Percentiles rank a stretch among this genome's conserved stretches.
Conservation (phyloP, 2,797 vertebrate genomes). For the Enoplosus armatus region DNA sequence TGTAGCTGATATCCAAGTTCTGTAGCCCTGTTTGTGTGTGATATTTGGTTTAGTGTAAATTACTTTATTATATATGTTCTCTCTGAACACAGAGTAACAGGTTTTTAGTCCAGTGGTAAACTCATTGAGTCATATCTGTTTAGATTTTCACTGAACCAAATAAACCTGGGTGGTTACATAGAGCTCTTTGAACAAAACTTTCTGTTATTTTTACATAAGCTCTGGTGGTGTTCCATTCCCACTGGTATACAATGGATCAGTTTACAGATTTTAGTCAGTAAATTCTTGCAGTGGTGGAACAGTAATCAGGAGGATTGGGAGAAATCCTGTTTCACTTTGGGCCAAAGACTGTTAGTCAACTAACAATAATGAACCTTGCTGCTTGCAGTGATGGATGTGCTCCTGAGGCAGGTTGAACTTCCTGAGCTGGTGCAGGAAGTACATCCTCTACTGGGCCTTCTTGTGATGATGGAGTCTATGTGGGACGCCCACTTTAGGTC, state of each 20-base stretch:
- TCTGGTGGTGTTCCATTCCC: neutral
- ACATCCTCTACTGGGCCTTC: too few relatives aligned
- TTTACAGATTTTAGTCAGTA: neutral
- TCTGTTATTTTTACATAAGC: neutral
- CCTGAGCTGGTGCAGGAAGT: too few relatives aligned
- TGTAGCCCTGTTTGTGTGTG: neutral
- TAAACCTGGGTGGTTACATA: neutral
- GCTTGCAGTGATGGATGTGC: too few relatives aligned
- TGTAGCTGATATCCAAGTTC: neutral
- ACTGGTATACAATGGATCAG: neutral
- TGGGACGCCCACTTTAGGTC: too few relatives aligned
- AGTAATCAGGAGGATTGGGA: neutral
- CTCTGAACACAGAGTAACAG: neutral
- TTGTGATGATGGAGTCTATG: too few relatives aligned
- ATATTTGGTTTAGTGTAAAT: neutral
- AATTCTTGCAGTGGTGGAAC: too few relatives aligned
- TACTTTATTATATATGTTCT: neutral
- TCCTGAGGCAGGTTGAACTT: too few relatives aligned
- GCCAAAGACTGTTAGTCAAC: too few relatives aligned
- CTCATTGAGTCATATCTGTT: neutral
- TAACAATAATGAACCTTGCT: too few relatives aligned
- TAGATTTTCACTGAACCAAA: neutral
- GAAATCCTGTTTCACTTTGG: too few relatives aligned
- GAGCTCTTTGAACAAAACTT: neutral
- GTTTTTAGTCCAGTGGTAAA: neutral